Percentiles rank a stretch among this genome's conserved stretches.
Evolutionary conservation across 2,113 vertebrate species (phyloP).

Genomic region (Phrynosoma platyrhinos): DNA sequence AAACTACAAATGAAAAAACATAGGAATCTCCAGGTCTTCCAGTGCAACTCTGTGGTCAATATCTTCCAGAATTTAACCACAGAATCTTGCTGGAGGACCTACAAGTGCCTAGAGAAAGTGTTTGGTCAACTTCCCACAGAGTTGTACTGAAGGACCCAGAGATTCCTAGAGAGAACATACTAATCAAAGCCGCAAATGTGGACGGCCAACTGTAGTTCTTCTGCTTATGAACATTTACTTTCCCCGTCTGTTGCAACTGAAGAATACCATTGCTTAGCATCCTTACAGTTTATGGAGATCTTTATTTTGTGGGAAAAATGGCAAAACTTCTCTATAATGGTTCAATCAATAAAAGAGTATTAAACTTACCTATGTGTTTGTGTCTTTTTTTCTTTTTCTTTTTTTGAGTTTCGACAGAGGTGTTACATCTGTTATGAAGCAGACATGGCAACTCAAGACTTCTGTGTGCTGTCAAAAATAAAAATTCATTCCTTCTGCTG

Average conservation of each 20-base stretch:
- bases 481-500: not conserved
- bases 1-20: too few species aligned
- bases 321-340: not conserved
- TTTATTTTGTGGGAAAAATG: slow-evolving; percentile 6
- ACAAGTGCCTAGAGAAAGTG: too few species aligned
- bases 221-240: not conserved
- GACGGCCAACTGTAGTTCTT: too few species aligned
- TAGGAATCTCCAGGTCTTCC: too few species aligned
- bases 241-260: not conserved
- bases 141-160: too few species aligned
- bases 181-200: too few species aligned
- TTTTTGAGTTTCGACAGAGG: not conserved
- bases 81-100: too few species aligned
- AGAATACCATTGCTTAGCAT: not conserved
- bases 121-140: too few species aligned
- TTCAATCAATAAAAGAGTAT: not conserved
- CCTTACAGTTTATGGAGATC: not conserved
- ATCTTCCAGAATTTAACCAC: too few species aligned
- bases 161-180: too few species aligned
- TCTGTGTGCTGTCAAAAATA: not conserved
- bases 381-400: too few species aligned
- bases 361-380: not conserved
- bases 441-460: not conserved
- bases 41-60: too few species aligned
- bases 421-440: not conserved